Base-by-base conservation (phyloP, 1,140 invertebrate genomes). In the Zaprionus capensis region DNA sequence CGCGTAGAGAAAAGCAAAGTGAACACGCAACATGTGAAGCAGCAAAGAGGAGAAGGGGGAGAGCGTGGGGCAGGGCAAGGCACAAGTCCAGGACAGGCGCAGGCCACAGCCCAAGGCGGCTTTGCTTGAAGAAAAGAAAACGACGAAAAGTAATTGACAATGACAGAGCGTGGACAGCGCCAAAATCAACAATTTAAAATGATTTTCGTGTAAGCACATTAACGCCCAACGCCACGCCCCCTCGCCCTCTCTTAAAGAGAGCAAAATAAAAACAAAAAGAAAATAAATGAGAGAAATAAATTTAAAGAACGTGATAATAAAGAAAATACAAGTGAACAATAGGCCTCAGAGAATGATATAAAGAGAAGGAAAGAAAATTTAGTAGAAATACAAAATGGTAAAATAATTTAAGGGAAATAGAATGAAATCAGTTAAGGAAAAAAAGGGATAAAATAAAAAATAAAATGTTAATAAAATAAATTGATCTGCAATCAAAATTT, bases 141-240 rank as follows among this genome's bases (percentile, higher is more conserved):
- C 59, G 24, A 55, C 12, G 38, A 70, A 57, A 75, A 57, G 62
- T 68, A 88, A 90, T 82, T 90, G 86, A 91, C 79, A 88, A 85
- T 87, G 84, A 88, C 78, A 81, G 81, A 88, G 78, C 79, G 71
- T 64, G 68, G 66, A 79, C 70, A 87, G 68, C 46, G 83, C 66
- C 74, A 71, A 74, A 73, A 76, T 78, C 76, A 90, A 82, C 80
- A 90, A 85, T 85, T 90, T 90, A 90, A 90, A 90, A 90, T 81
- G 79, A 85, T 90, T 90, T 88, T 90, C 81, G 62, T 90, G 85
- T 90, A 78, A 78, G 55, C 71, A 73, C 75, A 73, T 77, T 77
- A 77, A 64, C 64, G 70, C 61, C 59, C 61, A 53, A 38, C 38
- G 64, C 71, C 41, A 7, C n/a, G n/a, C n/a, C 17, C n/a, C 41